Conservation (phyloP, 2,113 vertebrate species). For the Proterorhinus semilunaris region DNA sequence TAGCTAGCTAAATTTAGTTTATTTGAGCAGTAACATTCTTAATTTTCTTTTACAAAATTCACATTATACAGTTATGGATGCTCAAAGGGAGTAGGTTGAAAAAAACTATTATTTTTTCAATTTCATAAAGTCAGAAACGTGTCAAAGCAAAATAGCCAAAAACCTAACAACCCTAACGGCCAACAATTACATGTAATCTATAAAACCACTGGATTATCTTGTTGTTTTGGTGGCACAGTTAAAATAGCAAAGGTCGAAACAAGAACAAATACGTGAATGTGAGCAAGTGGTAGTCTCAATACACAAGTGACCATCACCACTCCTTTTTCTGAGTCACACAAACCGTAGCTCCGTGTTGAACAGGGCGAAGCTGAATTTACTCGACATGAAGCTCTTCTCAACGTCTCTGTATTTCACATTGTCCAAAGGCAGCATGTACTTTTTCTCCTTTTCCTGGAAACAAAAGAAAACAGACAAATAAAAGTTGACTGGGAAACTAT, state of each 20-base stretch:
- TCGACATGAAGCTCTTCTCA: constrained; percentile 88
- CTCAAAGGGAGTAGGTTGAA: too few relatives aligned
- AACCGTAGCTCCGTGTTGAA: constrained; percentile 87
- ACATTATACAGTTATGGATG: too few relatives aligned
- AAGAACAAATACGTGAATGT: constrained; percentile 21
- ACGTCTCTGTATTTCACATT: constrained; percentile 85
- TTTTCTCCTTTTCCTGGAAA: constrained; percentile 91
- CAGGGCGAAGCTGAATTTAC: constrained; percentile 82
- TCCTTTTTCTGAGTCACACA: constrained; percentile 42
- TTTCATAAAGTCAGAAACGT: too few relatives aligned
- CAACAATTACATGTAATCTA: constrained; percentile 8
- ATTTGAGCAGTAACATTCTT: too few relatives aligned
- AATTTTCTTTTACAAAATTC: too few relatives aligned
- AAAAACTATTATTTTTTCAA: too few relatives aligned
- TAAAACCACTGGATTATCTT: constrained; percentile 38
- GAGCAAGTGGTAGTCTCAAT: constrained; percentile 34
- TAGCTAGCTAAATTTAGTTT: too few relatives aligned
- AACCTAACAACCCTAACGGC: too few relatives aligned
- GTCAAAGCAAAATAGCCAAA: too few relatives aligned
- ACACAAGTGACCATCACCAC: constrained; percentile 46
- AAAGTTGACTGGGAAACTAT: constrained; percentile 49
- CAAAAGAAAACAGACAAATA: constrained; percentile 47
- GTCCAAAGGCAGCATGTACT: constrained; percentile 91
- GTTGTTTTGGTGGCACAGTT: constrained; percentile 46
- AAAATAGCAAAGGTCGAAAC: constrained; percentile 42